Evolutionary conservation across 2,113 vertebrate species (phyloP).

Genomic region (Cyanoramphus novaezelandiae): DNA sequence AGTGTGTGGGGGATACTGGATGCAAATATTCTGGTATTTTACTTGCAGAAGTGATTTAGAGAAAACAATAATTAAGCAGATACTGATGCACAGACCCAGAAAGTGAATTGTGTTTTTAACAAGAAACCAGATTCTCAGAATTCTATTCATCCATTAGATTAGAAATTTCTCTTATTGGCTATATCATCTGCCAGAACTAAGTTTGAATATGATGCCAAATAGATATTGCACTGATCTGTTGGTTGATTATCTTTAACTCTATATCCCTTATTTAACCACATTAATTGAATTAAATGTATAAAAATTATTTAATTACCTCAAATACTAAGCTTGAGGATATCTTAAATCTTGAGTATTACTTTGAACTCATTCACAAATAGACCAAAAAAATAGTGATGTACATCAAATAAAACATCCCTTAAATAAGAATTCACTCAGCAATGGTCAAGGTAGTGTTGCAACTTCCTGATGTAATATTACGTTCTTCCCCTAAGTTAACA

Average conservation of each 20-base stretch:
- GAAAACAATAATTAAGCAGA: background rate
- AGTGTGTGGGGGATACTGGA: background rate
- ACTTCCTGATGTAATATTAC: background rate
- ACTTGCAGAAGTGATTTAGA: background rate
- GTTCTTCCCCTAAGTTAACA: background rate
- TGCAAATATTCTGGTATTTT: background rate
- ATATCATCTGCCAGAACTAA: background rate
- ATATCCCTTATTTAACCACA: background rate
- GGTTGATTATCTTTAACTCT: background rate
- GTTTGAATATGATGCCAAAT: background rate
- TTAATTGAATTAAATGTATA: background rate
- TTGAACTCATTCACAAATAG: background rate
- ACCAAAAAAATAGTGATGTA: background rate
- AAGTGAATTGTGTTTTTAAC: background rate
- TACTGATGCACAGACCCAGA: background rate
- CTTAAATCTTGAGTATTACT: background rate
- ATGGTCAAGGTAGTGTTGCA: background rate
- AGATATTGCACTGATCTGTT: background rate
- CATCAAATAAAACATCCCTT: background rate
- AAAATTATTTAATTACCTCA: background rate
- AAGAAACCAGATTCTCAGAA: background rate
- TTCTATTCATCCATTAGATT: background rate
- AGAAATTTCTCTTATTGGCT: background rate
- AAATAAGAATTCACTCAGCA: background rate
- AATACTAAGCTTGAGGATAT: background rate